These are phyloP conservation scores for Hydrozoanthus tunicans DNA, from an alignment of 64 coral and sea anemone species.

Conservation along the genomic window DNA sequence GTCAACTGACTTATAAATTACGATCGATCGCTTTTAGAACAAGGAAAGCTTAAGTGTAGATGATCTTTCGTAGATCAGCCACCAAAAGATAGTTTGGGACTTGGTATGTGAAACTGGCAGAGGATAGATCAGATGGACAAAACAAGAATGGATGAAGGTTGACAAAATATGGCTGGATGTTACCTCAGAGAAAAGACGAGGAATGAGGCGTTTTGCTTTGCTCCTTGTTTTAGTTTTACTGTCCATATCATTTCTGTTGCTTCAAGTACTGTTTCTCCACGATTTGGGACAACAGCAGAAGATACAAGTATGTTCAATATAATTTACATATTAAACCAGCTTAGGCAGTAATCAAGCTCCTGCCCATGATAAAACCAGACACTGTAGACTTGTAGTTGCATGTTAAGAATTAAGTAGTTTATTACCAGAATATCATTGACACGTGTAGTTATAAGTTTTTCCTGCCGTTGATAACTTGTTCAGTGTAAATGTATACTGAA, in stretches of 20 bases:
- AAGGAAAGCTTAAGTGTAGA: neutral
- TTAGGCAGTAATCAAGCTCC: too few species aligned
- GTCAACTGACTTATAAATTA: neutral
- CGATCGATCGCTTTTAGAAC: neutral
- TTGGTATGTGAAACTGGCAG: neutral
- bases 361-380: too few species aligned
- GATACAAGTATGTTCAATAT: neutral
- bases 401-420: too few species aligned
- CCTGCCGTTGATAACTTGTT: too few species aligned
- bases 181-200: neutral
- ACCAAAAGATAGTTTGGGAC: neutral
- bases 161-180: neutral
- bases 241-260: slow-evolving; percentile 42
- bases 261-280: slow-evolving; percentile 20
- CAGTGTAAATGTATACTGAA: too few species aligned
- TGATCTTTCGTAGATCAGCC: neutral
- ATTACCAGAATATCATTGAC: too few species aligned
- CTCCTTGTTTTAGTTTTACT: slow-evolving; percentile 26
- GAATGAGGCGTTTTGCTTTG: slow-evolving; percentile 27
- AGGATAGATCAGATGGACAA: too few species aligned
- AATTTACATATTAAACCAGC: too few species aligned
- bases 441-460: too few species aligned
- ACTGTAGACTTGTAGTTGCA: too few species aligned
- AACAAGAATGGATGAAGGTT: neutral
- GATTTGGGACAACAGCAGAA: slow-evolving; percentile 9